Conservation (phyloP, 2,113 vertebrate species). For the Leptobrachium leishanense region DNA sequence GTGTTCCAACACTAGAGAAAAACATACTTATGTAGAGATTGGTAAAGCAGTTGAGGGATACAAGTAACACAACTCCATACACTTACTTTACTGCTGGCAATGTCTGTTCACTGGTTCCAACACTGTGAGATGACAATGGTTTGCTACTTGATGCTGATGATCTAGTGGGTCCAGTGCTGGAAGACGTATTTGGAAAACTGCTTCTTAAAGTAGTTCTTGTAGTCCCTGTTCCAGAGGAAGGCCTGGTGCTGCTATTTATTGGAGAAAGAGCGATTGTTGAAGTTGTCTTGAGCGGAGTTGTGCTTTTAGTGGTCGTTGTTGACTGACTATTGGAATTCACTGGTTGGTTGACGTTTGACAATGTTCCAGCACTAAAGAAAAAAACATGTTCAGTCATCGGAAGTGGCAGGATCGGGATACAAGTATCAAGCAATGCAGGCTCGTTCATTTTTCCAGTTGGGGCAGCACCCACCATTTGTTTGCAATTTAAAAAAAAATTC, state of each 20-base stretch:
- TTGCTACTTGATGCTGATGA: not conserved
- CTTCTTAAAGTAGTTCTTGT: not conserved
- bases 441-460: too few relatives aligned
- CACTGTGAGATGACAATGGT: not conserved
- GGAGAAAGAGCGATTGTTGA: not conserved
- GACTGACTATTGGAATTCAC: not conserved
- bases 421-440: too few relatives aligned
- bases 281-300: not conserved
- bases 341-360: not conserved
- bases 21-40: not conserved
- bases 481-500: too few relatives aligned
- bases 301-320: not conserved
- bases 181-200: not conserved
- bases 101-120: not conserved
- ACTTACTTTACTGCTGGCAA: not conserved
- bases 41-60: not conserved
- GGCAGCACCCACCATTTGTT: too few relatives aligned
- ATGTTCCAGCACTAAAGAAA: not conserved
- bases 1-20: not conserved
- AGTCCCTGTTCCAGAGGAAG: not conserved
- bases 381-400: not conserved
- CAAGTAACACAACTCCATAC: not conserved
- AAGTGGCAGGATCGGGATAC: not conserved
- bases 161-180: not conserved
- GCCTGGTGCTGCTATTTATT: not conserved